Evolutionary conservation across 2,113 vertebrate species (phyloP).

Genomic region (Cariama cristata): DNA sequence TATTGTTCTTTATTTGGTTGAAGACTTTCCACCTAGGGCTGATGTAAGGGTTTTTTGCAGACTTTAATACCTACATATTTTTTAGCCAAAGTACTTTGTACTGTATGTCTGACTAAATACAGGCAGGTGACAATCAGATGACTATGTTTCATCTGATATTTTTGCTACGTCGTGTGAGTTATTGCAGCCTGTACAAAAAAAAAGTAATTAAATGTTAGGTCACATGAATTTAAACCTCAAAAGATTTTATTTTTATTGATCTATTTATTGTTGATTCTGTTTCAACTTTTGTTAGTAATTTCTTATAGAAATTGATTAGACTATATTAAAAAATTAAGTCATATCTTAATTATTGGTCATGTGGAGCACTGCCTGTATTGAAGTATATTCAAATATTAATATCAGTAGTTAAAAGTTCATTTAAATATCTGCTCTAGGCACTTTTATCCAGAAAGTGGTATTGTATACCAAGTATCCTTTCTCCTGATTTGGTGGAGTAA

Average conservation of each 20-base stretch:
- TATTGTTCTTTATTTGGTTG: neutral
- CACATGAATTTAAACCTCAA: neutral
- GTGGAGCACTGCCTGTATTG: neutral
- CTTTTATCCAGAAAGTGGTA: neutral
- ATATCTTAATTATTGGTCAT: neutral
- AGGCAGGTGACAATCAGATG: neutral
- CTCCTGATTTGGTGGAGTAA: neutral
- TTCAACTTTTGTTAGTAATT: neutral
- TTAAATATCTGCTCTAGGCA: neutral
- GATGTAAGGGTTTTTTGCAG: neutral
- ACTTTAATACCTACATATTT: neutral
- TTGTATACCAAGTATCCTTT: neutral
- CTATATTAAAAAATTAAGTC: neutral
- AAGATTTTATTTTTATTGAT: neutral
- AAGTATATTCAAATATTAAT: neutral
- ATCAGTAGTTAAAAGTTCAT: neutral
- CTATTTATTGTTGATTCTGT: neutral
- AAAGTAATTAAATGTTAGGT: neutral
- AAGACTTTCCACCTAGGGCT: neutral
- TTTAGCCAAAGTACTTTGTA: neutral
- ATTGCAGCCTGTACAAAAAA: neutral
- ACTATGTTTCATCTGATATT: neutral
- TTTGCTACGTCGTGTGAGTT: neutral
- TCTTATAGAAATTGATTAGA: neutral
- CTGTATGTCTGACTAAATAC: neutral